A percentile compares a stretch with the other conserved stretches of the same genome.
These are phyloP conservation scores for Trematocara macrostoma DNA, from an alignment of 2,113 vertebrate species.

Conservation along the genomic window DNA sequence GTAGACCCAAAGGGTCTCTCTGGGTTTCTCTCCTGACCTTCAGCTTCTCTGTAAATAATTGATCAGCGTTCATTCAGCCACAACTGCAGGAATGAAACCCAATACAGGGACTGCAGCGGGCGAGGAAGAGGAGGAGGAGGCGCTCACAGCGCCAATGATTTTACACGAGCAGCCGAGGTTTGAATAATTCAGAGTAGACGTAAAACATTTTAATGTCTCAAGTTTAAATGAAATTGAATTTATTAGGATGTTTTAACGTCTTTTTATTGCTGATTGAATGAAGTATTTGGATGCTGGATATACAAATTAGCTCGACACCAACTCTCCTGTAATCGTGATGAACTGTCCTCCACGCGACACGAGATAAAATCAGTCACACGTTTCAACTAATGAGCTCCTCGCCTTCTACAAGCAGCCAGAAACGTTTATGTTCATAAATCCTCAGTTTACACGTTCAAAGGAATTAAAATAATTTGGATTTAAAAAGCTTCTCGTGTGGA, in stretches of 20 bases:
- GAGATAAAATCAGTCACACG: not conserved
- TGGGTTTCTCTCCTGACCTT: constrained; percentile 40
- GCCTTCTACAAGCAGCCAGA: not conserved
- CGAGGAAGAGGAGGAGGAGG: not conserved
- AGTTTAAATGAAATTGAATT: not conserved
- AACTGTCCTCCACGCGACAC: not conserved
- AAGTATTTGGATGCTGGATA: not conserved
- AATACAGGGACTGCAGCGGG: constrained; percentile 51
- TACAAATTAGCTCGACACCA: not conserved
- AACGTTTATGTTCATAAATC: not conserved
- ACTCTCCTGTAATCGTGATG: not conserved
- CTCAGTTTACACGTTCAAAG: not conserved
- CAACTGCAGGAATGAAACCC: constrained; percentile 65
- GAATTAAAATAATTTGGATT: not conserved
- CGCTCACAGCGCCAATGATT: not conserved
- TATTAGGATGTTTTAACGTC: not conserved
- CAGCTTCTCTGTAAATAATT: constrained; percentile 70
- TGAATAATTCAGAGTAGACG: not conserved
- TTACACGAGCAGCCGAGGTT: not conserved
- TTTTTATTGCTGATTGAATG: not conserved
- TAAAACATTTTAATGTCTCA: not conserved
- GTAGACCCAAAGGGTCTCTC: not conserved
- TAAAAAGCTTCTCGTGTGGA: not conserved
- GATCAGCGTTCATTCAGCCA: constrained; percentile 63
- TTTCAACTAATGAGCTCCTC: not conserved